Percentiles rank a stretch among this genome's conserved stretches.
These are phyloP conservation scores for Sinelater perroti DNA, from an alignment of 2,888 invertebrate species.

Conservation along the genomic window DNA sequence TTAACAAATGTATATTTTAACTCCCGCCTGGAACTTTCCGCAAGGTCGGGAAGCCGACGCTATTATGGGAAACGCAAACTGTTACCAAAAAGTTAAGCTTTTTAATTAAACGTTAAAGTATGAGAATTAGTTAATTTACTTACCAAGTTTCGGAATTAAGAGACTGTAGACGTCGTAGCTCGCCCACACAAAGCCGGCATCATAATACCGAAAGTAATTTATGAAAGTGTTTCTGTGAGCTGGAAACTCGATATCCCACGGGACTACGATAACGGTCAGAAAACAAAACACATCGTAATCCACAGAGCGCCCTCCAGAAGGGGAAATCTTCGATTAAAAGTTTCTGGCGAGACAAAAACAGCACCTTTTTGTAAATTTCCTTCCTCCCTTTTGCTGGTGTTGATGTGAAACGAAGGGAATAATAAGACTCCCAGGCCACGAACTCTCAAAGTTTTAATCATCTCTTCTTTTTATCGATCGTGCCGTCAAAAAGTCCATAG, in stretches of 20 bases:
- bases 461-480: conserved; percentile 26
- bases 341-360: conserved; percentile 35
- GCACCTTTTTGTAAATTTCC: conserved; percentile 36
- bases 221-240: conserved; percentile 38
- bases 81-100: conserved; percentile 25
- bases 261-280: conserved; percentile 36
- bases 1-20: conserved; percentile 14
- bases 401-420: conserved; percentile 32
- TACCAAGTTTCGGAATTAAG: conserved; percentile 31
- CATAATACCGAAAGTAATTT: conserved; percentile 37
- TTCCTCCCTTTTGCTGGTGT: conserved; percentile 22
- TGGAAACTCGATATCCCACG: conserved; percentile 38
- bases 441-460: conserved; percentile 33
- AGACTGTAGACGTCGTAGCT: conserved; percentile 28
- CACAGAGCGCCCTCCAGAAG: conserved; percentile 25
- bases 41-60: conserved; percentile 10
- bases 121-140: conserved; percentile 33
- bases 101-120: conserved; percentile 32
- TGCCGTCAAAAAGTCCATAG: conserved; percentile 22
- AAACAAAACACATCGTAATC: conserved; percentile 38
- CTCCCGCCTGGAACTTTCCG: conserved; percentile 12
- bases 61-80: conserved; percentile 23
- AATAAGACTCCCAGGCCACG: conserved; percentile 31
- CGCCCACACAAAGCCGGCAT: conserved; percentile 30
- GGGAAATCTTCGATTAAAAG: conserved; percentile 39